A percentile compares a stretch with the other conserved stretches of the same genome.
These are phyloP conservation scores for Lucilia cuprina DNA, from an alignment of 1,140 invertebrate genomes.

Conservation along the genomic window DNA sequence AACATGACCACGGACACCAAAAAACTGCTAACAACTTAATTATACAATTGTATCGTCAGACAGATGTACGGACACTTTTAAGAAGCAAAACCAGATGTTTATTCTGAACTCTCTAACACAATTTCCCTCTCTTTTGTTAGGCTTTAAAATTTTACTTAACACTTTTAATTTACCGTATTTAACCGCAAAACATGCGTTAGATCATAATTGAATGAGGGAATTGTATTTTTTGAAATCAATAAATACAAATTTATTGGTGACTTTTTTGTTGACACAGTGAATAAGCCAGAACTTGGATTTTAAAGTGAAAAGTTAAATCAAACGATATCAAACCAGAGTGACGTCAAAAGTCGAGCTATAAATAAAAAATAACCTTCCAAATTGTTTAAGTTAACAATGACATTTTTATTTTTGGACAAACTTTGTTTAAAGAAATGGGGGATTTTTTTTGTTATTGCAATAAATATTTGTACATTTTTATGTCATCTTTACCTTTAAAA, in stretches of 20 bases:
- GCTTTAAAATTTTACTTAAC: background rate
- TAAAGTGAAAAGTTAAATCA: background rate
- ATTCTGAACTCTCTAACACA: background rate
- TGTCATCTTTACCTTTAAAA: background rate
- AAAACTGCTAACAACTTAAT: background rate
- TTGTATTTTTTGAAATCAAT: background rate
- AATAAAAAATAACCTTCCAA: background rate
- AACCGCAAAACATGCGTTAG: background rate
- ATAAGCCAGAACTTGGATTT: background rate
- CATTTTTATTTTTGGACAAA: background rate
- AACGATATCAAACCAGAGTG: background rate
- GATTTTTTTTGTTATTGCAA: background rate
- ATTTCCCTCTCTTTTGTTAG: background rate
- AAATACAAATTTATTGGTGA: background rate
- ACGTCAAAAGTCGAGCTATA: background rate
- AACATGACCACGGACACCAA: constrained; percentile 4
- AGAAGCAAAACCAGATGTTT: background rate
- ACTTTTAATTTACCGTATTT: background rate
- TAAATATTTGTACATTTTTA: background rate
- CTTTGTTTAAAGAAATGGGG: background rate
- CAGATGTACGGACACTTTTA: background rate
- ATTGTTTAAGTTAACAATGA: background rate
- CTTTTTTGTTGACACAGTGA: background rate
- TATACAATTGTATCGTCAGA: background rate
- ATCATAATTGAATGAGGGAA: background rate